Evolutionary conservation across 2,888 invertebrate genomes (phyloP).

Genomic region (Polyploca ridens): DNA sequence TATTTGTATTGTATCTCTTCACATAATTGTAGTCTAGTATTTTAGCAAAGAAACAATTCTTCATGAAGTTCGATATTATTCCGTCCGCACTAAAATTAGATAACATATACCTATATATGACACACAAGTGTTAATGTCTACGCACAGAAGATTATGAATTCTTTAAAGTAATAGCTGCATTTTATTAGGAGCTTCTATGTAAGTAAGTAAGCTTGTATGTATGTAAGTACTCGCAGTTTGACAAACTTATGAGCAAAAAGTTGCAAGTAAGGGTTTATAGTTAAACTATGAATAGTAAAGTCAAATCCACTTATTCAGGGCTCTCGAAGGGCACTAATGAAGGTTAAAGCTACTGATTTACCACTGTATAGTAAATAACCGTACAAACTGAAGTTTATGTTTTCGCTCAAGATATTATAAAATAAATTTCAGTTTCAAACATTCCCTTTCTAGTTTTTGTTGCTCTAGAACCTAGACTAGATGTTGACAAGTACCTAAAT

Average conservation of each 20-base stretch:
- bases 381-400: not conserved
- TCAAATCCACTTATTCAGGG: too few relatives aligned
- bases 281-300: too few relatives aligned
- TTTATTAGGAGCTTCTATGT: not conserved
- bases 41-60: not conserved
- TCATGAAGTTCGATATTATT: not conserved
- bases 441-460: not conserved
- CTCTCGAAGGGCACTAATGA: too few relatives aligned
- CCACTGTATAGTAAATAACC: too few relatives aligned
- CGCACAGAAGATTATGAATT: not conserved
- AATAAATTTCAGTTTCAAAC: not conserved
- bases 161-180: not conserved
- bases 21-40: not conserved
- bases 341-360: too few relatives aligned
- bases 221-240: not conserved
- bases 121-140: not conserved
- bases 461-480: constrained; percentile 1
- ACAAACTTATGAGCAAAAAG: not conserved
- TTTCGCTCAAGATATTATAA: not conserved
- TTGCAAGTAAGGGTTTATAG: not conserved
- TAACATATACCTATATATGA: not conserved
- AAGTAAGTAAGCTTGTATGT: too few relatives aligned
- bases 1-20: not conserved
- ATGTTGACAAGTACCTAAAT: constrained; percentile 11
- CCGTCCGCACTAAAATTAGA: not conserved